A percentile compares a stretch with the other conserved stretches of the same genome.
Conservation (phyloP, 2,113 vertebrate species). For the Gambusia holbrooki region DNA sequence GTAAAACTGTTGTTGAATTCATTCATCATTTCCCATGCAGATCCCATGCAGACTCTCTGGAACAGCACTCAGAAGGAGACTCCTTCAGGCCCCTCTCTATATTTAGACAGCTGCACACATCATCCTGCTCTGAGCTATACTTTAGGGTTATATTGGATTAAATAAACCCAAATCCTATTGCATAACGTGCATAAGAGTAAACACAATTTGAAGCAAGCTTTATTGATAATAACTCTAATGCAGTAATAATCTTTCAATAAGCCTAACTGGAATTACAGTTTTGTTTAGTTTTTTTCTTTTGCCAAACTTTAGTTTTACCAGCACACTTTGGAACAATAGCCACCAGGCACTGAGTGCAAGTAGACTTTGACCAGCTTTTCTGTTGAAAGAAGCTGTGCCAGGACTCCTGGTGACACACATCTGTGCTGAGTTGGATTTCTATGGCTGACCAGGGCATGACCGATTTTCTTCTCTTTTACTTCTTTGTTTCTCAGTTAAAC, state of each 20-base stretch:
- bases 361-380: conserved; percentile 60
- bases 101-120: conserved; percentile 75
- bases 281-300: not conserved
- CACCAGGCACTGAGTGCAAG: conserved; percentile 61
- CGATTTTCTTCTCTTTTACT: conserved; percentile 46
- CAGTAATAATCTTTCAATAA: conserved; percentile 54
- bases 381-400: conserved; percentile 60
- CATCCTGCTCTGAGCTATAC: conserved; percentile 29
- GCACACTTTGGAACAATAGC: conserved; percentile 58
- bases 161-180: conserved; percentile 60
- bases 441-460: conserved; percentile 66
- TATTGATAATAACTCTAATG: conserved; percentile 24
- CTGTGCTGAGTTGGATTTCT: conserved; percentile 68
- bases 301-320: conserved; percentile 29
- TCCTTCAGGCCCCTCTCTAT: conserved; percentile 45
- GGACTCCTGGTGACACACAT: conserved; percentile 75
- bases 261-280: conserved; percentile 53
- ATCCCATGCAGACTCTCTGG: conserved; percentile 20
- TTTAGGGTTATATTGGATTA: conserved; percentile 55
- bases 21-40: conserved; percentile 25
- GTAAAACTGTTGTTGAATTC: not conserved
- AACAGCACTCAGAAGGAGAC: conserved; percentile 54
- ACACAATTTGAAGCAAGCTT: conserved; percentile 18
- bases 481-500: conserved; percentile 9
- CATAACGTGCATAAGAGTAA: conserved; percentile 60